phyloP scores from a whole-genome alignment of 2,113 vertebrate species.

The Rhodinocichla rosea region DNA sequence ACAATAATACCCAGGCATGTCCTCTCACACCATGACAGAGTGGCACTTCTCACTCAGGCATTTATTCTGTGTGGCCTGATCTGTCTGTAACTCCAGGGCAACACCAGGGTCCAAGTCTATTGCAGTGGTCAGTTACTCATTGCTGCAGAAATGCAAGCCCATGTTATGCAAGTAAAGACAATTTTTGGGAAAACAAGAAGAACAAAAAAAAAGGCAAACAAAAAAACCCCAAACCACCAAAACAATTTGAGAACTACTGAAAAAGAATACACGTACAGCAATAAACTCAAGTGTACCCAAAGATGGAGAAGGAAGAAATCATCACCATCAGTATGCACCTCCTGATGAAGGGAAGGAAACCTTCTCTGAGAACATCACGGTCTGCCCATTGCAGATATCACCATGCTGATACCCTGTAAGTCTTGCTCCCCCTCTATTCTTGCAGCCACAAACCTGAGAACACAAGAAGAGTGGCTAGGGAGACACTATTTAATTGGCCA shows the following conservation, averaged over 20 bases:
- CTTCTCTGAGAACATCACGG: neutral
- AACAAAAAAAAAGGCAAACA: too few species aligned
- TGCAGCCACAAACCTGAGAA: neutral
- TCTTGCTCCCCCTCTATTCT: fast-evolving
- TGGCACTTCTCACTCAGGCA: neutral
- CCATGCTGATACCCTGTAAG: neutral
- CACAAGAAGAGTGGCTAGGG: neutral
- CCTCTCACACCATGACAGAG: neutral
- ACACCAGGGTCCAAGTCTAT: neutral
- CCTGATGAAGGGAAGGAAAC: neutral
- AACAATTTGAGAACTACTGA: neutral
- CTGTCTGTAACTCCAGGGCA: neutral
- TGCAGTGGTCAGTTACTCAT: neutral
- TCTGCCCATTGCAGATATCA: neutral
- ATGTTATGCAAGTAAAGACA: neutral
- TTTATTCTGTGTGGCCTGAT: neutral
- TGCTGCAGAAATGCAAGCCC: neutral
- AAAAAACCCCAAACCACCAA: neutral
- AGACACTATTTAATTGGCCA: neutral
- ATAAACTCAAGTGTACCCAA: neutral
- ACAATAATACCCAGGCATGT: neutral
- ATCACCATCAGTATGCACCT: neutral
- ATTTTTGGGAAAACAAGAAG: neutral
- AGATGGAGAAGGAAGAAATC: neutral
- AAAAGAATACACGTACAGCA: neutral